Evolutionary conservation across 2,797 vertebrate species (phyloP).

Genomic region (Remorina albescens): DNA sequence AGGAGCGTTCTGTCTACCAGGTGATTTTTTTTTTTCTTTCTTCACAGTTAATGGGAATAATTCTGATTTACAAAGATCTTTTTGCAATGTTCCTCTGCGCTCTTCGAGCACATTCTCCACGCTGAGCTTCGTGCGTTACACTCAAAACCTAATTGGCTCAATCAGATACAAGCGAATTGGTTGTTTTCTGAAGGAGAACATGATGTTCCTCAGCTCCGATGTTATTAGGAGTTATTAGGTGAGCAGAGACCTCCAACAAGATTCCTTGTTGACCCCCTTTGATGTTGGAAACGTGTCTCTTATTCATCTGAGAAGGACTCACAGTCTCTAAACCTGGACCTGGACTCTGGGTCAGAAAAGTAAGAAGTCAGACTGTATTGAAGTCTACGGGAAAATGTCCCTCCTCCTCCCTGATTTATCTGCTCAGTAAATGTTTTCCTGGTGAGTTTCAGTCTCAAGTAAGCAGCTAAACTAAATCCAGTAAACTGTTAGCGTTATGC

Average conservation of each 20-base stretch:
- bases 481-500: no score
- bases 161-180: slow-evolving; percentile 48
- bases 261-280: slow-evolving; percentile 13
- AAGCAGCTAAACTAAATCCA: no score
- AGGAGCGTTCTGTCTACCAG: slow-evolving; percentile 86
- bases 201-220: slow-evolving; percentile 55
- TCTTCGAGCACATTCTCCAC: slow-evolving; percentile 32
- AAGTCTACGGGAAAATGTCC: no score
- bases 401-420: no score
- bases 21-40: slow-evolving; percentile 76
- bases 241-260: slow-evolving; percentile 22
- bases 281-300: slow-evolving; percentile 14
- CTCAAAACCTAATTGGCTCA: slow-evolving; percentile 63
- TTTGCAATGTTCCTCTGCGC: slow-evolving; percentile 17
- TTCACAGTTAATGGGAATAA: not conserved
- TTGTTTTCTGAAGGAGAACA: slow-evolving; percentile 60
- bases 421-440: no score
- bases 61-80: slow-evolving; percentile 29
- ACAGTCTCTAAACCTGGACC: no score
- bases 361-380: no score
- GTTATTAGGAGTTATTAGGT: slow-evolving; percentile 49
- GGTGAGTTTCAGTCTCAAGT: no score
- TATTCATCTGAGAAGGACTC: slow-evolving; percentile 7
- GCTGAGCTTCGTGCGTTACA: slow-evolving; percentile 20
- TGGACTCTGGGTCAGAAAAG: no score